Base-by-base conservation (phyloP, 2,888 invertebrate species). In the Augiades crinisus region DNA sequence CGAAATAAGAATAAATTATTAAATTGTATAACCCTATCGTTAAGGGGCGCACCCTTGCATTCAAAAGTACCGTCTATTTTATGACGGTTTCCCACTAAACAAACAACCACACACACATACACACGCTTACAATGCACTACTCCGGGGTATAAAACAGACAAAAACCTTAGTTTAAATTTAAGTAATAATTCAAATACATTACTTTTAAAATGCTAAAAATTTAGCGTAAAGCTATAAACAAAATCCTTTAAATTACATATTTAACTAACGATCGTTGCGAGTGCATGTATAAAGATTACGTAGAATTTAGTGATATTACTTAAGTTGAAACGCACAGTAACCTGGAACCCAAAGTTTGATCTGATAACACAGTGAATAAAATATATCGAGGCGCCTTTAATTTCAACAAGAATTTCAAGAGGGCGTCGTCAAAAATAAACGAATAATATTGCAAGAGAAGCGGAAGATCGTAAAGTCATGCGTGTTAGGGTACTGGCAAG, bases 401-500 rank as follows among this genome's bases (percentile, higher is more conserved):
- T 78, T 75, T 75, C 72, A 75, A 77, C 75, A 75, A 76, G 76
- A 81, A 76, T 76, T 75, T 75, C 68, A 66, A 60, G 62, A 74
- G 66, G 34, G 43, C 51, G 37, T 44, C 50, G 13, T 53, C 61
- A 72, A 73, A 78, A 82, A 81, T 79, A 80, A 80, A 80, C 72
- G 75, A 70, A 63, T 63, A 63, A 65, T 64, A 67, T 65, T 61
- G 62, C 58, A 59, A 64, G 67, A 67, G 69, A 63, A 72, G 61
- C 70, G 71, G 67, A 70, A 74, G 81, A 72, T 82, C 81, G 79
- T 86, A 87, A 86, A 87, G 73, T 76, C 79, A 80, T 81, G 84
- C 82, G 81, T 85, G 80, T 77, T 79, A 75, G 75, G 81, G 76
- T 70, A 68, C 75, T 81, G 78, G 80, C 81, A 83, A 81, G 86